Evolutionary conservation across 1,140 invertebrate genomes (phyloP).

Genomic region (Chrysoperla carnea): DNA sequence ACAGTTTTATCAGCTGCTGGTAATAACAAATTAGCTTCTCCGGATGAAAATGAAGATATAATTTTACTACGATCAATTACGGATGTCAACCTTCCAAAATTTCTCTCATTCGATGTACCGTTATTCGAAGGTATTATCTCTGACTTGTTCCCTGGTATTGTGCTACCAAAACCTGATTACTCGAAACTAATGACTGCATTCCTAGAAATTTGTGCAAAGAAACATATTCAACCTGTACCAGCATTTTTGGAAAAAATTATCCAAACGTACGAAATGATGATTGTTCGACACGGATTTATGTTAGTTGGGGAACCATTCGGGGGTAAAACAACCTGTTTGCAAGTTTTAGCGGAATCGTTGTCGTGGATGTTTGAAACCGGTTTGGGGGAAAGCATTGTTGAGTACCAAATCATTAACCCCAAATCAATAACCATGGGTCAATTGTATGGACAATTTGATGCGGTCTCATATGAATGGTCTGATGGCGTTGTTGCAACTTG

Average conservation of each 20-base stretch:
- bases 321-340: conserved; percentile 44
- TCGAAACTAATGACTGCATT: conserved; percentile 37
- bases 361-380: conserved; percentile 43
- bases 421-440: conserved; percentile 84
- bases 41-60: conserved; percentile 61
- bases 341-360: conserved; percentile 51
- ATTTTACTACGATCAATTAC: conserved; percentile 68
- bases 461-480: conserved; percentile 79
- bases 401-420: conserved; percentile 72
- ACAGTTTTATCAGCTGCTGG: conserved; percentile 71
- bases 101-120: conserved; percentile 73
- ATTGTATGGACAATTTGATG: conserved; percentile 80
- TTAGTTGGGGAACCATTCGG: conserved; percentile 58
- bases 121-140: conserved; percentile 83
- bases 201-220: conserved; percentile 27
- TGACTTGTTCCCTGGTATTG: conserved; percentile 74
- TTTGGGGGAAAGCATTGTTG: conserved; percentile 35
- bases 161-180: conserved; percentile 58
- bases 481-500: conserved; percentile 71
- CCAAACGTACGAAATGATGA: conserved; percentile 67
- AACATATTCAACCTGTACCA: conserved; percentile 55
- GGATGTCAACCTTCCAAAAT: conserved; percentile 88
- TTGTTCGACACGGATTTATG: conserved; percentile 74
- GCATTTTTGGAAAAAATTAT: conserved; percentile 56
- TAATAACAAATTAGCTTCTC: conserved; percentile 68